Percentiles rank a stretch among this genome's conserved stretches.
phyloP scores from a whole-genome alignment of 2,888 invertebrate genomes.

The Nycteola revayana region DNA sequence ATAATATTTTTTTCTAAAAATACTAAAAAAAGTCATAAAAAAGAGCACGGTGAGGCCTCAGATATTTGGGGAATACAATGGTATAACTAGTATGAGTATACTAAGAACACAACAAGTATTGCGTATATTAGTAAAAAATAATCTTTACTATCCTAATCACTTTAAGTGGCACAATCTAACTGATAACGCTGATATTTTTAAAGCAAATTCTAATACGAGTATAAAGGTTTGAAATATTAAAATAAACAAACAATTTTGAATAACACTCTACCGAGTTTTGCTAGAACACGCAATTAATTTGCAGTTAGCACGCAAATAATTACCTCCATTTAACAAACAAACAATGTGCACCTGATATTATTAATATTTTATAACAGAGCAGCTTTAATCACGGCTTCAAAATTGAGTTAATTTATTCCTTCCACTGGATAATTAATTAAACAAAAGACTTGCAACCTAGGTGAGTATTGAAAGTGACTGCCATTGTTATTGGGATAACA shows the following conservation, averaged over 20 bases:
- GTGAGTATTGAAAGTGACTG: conserved; percentile 57
- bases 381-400: conserved; percentile 60
- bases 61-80: no score
- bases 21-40: no score
- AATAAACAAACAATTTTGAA: conserved; percentile 41
- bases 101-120: no score
- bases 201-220: no score
- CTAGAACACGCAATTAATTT: conserved; percentile 52
- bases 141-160: no score
- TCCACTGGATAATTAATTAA: conserved; percentile 73
- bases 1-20: no score
- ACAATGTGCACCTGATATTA: conserved; percentile 62
- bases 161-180: no score
- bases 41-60: no score
- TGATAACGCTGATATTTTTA: no score
- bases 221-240: conserved; percentile 32
- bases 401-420: conserved; percentile 71
- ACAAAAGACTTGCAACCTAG: conserved; percentile 68
- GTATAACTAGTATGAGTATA: no score
- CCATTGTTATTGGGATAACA: conserved; percentile 69
- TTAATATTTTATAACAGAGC: conserved; percentile 56
- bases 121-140: no score
- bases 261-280: conserved; percentile 41
- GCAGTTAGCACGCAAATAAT: conserved; percentile 48
- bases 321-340: conserved; percentile 56